Conservation (phyloP, 2,888 invertebrate genomes). For the Catocala fraxini region DNA sequence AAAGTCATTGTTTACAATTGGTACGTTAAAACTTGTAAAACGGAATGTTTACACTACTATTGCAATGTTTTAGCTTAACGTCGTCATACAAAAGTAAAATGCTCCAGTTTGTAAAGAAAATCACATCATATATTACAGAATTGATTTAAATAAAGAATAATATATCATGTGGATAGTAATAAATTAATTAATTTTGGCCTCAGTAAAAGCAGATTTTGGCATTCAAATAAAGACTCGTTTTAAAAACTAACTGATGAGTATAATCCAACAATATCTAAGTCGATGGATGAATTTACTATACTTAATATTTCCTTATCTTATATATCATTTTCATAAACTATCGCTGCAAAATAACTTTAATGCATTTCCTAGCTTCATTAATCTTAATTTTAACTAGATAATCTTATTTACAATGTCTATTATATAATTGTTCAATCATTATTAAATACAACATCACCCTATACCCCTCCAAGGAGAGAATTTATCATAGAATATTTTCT, state of each 20-base stretch:
- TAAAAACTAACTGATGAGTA: conserved; percentile 73
- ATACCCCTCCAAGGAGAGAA: conserved; percentile 45
- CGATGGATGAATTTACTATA: conserved; percentile 68
- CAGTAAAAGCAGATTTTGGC: conserved; percentile 73
- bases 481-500: conserved; percentile 38
- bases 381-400: conserved; percentile 78
- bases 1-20: conserved; percentile 25
- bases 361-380: conserved; percentile 81
- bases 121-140: conserved; percentile 13
- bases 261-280: conserved; percentile 72
- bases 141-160: conserved; percentile 23
- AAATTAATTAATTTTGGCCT: conserved; percentile 73
- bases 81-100: conserved; percentile 17
- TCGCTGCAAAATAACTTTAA: conserved; percentile 82
- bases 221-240: conserved; percentile 70
- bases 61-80: conserved; percentile 31
- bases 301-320: conserved; percentile 66
- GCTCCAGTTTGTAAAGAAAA: conserved; percentile 10
- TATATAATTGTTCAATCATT: conserved; percentile 78
- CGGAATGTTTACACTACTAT: conserved; percentile 61
- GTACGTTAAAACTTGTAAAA: conserved; percentile 50
- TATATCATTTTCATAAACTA: conserved; percentile 75
- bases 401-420: conserved; percentile 84
- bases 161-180: conserved; percentile 54
- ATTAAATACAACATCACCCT: conserved; percentile 67